Evolutionary conservation across 2,888 invertebrate species (phyloP).

Genomic region (Muscina levida): DNA sequence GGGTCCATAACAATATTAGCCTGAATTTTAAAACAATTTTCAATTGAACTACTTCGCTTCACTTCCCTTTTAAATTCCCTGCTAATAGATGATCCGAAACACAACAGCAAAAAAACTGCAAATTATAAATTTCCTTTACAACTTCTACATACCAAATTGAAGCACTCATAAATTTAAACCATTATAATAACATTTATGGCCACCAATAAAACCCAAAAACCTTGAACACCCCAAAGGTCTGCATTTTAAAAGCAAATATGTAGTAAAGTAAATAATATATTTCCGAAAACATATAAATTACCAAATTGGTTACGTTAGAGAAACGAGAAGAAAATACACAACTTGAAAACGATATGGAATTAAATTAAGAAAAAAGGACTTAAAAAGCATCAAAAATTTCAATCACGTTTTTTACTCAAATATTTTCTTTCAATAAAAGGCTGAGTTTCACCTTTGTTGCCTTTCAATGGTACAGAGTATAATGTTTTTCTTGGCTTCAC

Average conservation of each 20-base stretch:
- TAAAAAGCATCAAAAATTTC: constrained; percentile 39
- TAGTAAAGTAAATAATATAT: constrained; percentile 20
- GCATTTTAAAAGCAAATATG: constrained; percentile 9
- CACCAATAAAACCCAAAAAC: too few relatives aligned
- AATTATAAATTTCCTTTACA: constrained; percentile 1
- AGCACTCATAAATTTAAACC: not conserved
- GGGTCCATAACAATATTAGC: too few relatives aligned
- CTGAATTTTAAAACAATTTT: too few relatives aligned
- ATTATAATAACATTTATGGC: not conserved
- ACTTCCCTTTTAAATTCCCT: too few relatives aligned
- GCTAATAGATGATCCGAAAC: too few relatives aligned
- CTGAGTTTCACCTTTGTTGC: constrained; percentile 8
- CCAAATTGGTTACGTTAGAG: constrained; percentile 15
- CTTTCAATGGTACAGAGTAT: constrained; percentile 1
- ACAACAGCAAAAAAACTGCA: too few relatives aligned
- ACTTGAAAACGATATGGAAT: constrained; percentile 9
- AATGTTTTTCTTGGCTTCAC: constrained; percentile 32
- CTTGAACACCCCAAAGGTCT: too few relatives aligned
- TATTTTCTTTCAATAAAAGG: constrained; percentile 46
- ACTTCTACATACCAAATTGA: not conserved
- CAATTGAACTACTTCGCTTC: too few relatives aligned
- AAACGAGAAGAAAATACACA: not conserved
- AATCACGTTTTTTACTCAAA: constrained; percentile 56
- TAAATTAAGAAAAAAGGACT: constrained; percentile 15
- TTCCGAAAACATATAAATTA: constrained; percentile 37